A percentile compares a stretch with the other conserved stretches of the same genome.
These are phyloP conservation scores for Drosophila tripunctata DNA, from an alignment of 2,888 invertebrate genomes.

Conservation along the genomic window DNA sequence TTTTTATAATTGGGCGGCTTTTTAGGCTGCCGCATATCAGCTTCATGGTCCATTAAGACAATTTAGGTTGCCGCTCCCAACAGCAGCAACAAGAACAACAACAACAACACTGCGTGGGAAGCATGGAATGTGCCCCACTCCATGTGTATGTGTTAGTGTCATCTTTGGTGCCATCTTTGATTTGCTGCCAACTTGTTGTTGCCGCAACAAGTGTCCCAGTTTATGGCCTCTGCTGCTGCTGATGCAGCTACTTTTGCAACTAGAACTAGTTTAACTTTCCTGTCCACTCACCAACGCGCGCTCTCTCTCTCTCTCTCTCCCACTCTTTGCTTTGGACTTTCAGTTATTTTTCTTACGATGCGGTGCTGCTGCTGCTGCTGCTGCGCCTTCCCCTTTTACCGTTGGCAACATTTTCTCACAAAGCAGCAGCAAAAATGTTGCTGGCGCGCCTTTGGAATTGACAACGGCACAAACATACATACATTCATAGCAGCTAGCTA, in stretches of 20 bases:
- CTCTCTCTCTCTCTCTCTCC: too few species aligned
- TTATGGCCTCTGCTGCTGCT: conserved; percentile 57
- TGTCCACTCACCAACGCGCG: conserved; percentile 50
- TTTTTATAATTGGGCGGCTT: conserved; percentile 69
- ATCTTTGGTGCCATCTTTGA: conserved; percentile 64
- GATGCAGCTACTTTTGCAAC: too few species aligned
- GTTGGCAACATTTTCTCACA: conserved; percentile 78
- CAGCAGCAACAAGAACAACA: too few species aligned
- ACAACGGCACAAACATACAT: conserved; percentile 43
- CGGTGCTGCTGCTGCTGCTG: conserved; percentile 5
- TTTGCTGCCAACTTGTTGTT: conserved; percentile 61
- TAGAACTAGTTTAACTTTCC: conserved; percentile 80
- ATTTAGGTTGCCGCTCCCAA: conserved; percentile 69
- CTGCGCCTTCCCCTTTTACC: conserved; percentile 56
- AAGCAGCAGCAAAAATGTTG: conserved; percentile 34
- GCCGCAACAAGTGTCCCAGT: conserved; percentile 77
- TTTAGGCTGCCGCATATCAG: conserved; percentile 65
- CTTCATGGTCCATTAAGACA: conserved; percentile 80
- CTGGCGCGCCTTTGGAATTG: conserved; percentile 72
- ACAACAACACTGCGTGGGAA: conserved; percentile 71
- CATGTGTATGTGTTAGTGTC: conserved; percentile 23
- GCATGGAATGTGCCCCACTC: conserved; percentile 38
- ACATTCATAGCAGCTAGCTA: too few species aligned
- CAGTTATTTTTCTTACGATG: conserved; percentile 49
- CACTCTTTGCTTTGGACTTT: conserved; percentile 62